Evolutionary conservation across 2,797 vertebrate genomes (phyloP), one percentile per base, ranked within the genome.

Genomic region (Hephaestus fuliginosus): DNA sequence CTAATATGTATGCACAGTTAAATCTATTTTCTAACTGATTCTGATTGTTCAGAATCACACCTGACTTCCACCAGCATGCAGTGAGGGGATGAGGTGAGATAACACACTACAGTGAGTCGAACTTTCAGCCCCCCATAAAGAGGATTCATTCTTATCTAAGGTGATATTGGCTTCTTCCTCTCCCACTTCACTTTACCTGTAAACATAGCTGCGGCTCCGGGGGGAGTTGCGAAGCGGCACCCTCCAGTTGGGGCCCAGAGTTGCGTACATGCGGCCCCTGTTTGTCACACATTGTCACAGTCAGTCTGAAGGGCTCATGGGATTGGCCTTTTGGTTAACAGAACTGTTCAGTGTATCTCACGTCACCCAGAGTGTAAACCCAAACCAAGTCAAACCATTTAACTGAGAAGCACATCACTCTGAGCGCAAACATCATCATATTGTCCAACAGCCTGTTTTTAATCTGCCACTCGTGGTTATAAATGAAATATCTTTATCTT

Each of bases 161-260:
- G 30, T 15, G 15, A 33, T 14, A 48, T 5, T 4, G 2, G 60
- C n/a, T 18, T 15, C 22, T 49, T 48, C 15, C 14, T 66, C n/a
- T 41, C 22, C 17, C 14, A 46, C 33, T 72, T 57, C 69, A 89
- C 60, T 85, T 84, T 97, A 98, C 97, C 98, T 98, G 96, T 97
- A 97, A 88, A 97, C 92, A 89, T 96, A 98, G 96, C 96, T 97
- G 92, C 91, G 96, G 91, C 95, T 97, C 89, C 98, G 93, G 79
- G 97, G 97, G 87, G 97, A 98, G 94, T 94, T 98, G 91, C 96
- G 95, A 74, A 97, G 95, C 0, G 97, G 97, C 86, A 97, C 97
- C 91, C 96, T 96, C 97, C 98, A 99, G 95, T 99, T 98, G 88
- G 98, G 98, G 75, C 98, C 98, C 93, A 99, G 95, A 0, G 98